Conservation (phyloP, 2,888 invertebrate genomes). For the Lobophora halterata region DNA sequence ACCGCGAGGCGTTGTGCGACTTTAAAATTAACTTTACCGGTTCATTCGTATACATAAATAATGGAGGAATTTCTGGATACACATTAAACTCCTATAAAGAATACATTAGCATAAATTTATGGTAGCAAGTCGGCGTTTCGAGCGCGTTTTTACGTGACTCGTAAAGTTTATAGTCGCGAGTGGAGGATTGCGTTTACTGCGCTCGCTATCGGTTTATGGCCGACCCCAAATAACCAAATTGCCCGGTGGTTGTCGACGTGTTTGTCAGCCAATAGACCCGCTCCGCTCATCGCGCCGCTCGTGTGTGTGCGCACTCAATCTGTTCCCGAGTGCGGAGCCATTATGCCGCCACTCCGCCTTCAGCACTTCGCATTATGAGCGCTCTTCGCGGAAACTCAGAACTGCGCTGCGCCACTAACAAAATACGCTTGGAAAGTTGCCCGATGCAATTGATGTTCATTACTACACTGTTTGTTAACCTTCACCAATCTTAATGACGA, state of each 20-base stretch:
- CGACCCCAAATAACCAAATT: conserved; percentile 80
- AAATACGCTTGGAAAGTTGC: conserved; percentile 62
- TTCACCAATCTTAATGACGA: conserved; percentile 35
- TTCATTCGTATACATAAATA: conserved; percentile 80
- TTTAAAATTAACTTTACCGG: conserved; percentile 80
- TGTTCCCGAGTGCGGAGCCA: conserved; percentile 44
- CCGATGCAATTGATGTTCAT: conserved; percentile 61
- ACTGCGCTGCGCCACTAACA: conserved; percentile 43
- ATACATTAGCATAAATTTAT: conserved; percentile 82
- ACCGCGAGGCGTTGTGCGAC: conserved; percentile 68
- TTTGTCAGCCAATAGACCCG: conserved; percentile 27
- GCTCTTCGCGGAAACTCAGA: conserved; percentile 48
- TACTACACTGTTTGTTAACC: conserved; percentile 52
- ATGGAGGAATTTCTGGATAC: conserved; percentile 80
- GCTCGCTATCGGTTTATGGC: conserved; percentile 77
- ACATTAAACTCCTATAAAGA: conserved; percentile 81
- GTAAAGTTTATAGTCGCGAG: conserved; percentile 80
- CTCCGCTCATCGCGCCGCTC: conserved; percentile 26
- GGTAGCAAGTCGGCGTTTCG: conserved; percentile 77
- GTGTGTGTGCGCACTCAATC: conserved; percentile 32
- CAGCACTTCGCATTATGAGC: conserved; percentile 45
- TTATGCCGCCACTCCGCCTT: conserved; percentile 44
- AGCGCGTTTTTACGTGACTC: conserved; percentile 81
- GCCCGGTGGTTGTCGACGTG: conserved; percentile 61
- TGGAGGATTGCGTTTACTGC: conserved; percentile 80